Evolutionary conservation across 1,140 invertebrate species (phyloP), one percentile per base, ranked within the genome.

Genomic region (Macrobrachium rosenbergii): DNA sequence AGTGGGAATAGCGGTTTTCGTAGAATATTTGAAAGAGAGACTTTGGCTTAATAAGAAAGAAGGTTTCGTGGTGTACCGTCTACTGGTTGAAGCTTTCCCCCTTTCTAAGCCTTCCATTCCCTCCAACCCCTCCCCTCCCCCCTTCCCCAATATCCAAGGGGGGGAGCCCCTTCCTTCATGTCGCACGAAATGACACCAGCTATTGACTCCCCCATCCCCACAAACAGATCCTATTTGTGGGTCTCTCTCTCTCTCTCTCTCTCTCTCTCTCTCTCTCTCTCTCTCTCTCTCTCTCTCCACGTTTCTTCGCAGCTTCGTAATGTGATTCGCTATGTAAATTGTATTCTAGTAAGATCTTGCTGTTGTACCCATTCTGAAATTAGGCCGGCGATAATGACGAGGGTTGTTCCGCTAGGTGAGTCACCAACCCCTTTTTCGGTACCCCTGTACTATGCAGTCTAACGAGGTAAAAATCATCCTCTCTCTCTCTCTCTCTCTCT

Each of bases 231-330:
- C 16, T 37, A 52, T 37, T 19, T 19, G 37, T 75, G 37, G 19
- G 19, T 3, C 72, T 75, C 23, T 75, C 72, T 75, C 72, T 75
- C 72, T 75, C 72, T 75, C 72, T 75, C 72, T 75, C 72, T 75
- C 72, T 75, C 72, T 75, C 72, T 75, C 72, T 75, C 72, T 37
- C 72, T 75, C 72, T 75, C 72, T 75, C 72, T 75, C 72, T 75
- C 72, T 75, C 72, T 73, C 19, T 75, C 72, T 75, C 72, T 75
- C 72, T 75, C 72, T 75, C 72, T 75, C 72, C 37, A 52, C 16
- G 28, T n/a, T 3, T 19, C 28, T 37, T 37, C 3, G 28, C 28
- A 37, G 3, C 3, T 37, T 37, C 3, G 28, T 3, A 37, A 37
- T 37, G 28, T 37, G 28, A 37, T 37, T 37, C 28, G 28, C 3